Percentiles rank a stretch among this genome's conserved stretches.
These are phyloP conservation scores for Vollenhovia emeryi DNA, from an alignment of 1,140 invertebrate species.

Conservation along the genomic window DNA sequence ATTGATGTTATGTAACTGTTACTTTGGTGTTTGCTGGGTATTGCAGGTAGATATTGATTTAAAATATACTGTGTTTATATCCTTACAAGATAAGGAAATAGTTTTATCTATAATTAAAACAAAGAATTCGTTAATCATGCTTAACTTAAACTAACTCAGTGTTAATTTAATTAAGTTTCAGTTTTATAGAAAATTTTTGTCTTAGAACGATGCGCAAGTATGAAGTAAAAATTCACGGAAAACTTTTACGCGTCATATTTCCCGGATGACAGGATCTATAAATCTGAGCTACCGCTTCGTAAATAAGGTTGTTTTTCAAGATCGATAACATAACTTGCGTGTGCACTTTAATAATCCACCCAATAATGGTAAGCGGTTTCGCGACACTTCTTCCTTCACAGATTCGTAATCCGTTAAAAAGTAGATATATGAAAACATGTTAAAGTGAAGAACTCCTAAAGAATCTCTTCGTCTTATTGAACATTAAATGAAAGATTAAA, in stretches of 20 bases:
- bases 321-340: neutral
- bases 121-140: neutral
- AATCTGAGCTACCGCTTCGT: neutral
- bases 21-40: too few species aligned
- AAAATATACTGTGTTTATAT: too few species aligned
- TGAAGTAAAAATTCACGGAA: neutral
- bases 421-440: neutral
- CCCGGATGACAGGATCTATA: neutral
- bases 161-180: neutral
- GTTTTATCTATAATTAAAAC: neutral
- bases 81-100: neutral
- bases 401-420: neutral
- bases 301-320: conserved; percentile 3
- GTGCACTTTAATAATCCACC: neutral
- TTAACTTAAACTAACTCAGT: neutral
- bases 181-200: neutral
- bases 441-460: neutral
- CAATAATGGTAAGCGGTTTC: neutral
- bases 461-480: neutral
- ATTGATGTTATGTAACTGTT: too few species aligned
- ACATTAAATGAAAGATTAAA: neutral
- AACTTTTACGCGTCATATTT: neutral
- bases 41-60: too few species aligned
- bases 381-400: neutral
- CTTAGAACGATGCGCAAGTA: neutral